Evolutionary conservation across 2,113 vertebrate genomes (phyloP).

Genomic region (Dicrurus megarhynchus): DNA sequence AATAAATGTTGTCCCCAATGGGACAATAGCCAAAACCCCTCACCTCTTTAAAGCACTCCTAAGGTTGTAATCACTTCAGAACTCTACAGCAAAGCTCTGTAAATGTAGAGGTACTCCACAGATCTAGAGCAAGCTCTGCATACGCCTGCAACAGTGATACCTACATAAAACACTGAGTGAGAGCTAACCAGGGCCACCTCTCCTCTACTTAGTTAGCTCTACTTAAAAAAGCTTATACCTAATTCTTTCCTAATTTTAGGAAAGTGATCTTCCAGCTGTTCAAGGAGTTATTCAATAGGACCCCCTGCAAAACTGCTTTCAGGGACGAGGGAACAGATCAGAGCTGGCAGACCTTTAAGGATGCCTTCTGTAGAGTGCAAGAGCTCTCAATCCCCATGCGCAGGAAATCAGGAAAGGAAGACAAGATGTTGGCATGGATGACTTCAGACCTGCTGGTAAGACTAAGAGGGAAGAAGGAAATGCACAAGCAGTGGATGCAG

Average conservation of each 20-base stretch:
- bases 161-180: not conserved
- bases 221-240: not conserved
- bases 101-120: not conserved
- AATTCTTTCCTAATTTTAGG: not conserved
- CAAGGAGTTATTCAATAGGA: not conserved
- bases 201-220: not conserved
- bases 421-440: not conserved
- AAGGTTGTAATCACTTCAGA: not conserved
- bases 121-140: not conserved
- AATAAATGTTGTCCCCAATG: not conserved
- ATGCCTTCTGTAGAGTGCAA: not conserved
- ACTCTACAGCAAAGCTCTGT: not conserved
- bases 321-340: not conserved
- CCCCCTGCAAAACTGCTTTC: not conserved
- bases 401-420: not conserved
- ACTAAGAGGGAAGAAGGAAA: not conserved
- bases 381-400: not conserved
- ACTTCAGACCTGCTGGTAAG: not conserved
- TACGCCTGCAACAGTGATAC: not conserved
- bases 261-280: not conserved
- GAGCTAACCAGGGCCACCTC: not conserved
- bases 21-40: not conserved
- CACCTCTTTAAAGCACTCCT: not conserved
- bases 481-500: not conserved
- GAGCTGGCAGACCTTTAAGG: not conserved